Base-by-base conservation (phyloP, 2,113 vertebrate genomes). In the Psittacula cyanocephala region DNA sequence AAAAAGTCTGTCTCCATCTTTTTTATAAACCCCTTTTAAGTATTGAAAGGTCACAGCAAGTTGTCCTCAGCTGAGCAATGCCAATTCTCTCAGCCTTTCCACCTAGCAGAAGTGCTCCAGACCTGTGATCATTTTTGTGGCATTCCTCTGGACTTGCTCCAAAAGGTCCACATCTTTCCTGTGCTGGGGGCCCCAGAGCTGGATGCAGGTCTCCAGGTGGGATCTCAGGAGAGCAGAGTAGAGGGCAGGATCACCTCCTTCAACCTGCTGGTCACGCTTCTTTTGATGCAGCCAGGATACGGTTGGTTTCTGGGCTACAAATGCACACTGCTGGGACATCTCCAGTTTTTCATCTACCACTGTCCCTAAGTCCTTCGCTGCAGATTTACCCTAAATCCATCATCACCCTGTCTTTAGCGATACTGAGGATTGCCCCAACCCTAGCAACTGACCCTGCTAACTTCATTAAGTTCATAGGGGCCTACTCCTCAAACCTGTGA, bases 311-410 rank as follows among this genome's bases (percentile, higher is more conserved):
- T 60, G 13, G 22, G 17, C 22, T 84, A 39, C 6, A 27, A 89
- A 8, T 3, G 0, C 13, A 23, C 7, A 2, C 19, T 55, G 17
- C 35, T 2, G 1, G 7, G 5, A n/a, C 16, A 23, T 55, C 13
- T 27, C 24, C 25, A 7, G 6, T 41, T 60, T 72, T 46, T 59
- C 24, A 59, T 15, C 28, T 52, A 35, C 13, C 13, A 13, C 7
- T 41, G 14, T 35, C 17, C 17, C 19, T 9, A 80, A 18, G 16
- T 27, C n/a, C 13, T 67, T 52, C 60, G 60, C n/a, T 3, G 5
- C 19, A 25, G 19, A 14, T 25, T 27, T 49, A 62, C 39, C 52
- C 29, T 77, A 7, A 63, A 41, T 47, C n/a, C 17, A 35, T 35
- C 13, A 39, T 35, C 9, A 8, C 27, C 8, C 16, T 65, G 12